Percentiles rank a stretch among this genome's conserved stretches.
These are phyloP conservation scores for Ips nitidus DNA, from an alignment of 1,140 invertebrate species.

Conservation along the genomic window DNA sequence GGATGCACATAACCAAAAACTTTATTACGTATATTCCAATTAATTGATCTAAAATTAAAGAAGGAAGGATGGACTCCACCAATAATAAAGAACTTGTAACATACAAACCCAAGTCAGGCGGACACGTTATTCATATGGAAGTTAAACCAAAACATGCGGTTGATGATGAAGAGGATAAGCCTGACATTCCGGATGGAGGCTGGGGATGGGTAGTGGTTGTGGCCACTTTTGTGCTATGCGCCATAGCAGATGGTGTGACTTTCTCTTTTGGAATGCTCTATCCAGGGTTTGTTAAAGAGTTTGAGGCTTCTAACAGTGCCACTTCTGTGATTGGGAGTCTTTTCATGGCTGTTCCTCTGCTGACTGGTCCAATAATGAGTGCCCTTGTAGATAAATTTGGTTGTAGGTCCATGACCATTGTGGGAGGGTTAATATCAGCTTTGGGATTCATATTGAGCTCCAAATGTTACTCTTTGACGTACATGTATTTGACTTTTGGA, in stretches of 20 bases:
- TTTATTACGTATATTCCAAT: constrained; percentile 25
- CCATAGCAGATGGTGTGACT: constrained; percentile 91
- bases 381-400: constrained; percentile 86
- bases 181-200: constrained; percentile 67
- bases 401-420: constrained; percentile 80
- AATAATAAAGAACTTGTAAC: too few relatives aligned
- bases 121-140: background rate
- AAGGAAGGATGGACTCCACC: too few relatives aligned
- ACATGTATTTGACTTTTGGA: constrained; percentile 85
- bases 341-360: constrained; percentile 83
- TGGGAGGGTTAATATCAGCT: constrained; percentile 74
- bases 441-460: constrained; percentile 79
- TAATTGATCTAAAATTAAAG: constrained; percentile 18
- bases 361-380: constrained; percentile 84
- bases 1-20: constrained; percentile 37
- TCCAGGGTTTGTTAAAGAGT: constrained; percentile 81
- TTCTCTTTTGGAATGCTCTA: constrained; percentile 91
- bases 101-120: too few relatives aligned
- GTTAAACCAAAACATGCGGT: background rate
- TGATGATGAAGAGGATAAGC: constrained; percentile 30
- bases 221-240: constrained; percentile 80
- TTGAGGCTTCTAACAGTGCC: constrained; percentile 75
- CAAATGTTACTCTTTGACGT: constrained; percentile 69
- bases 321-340: constrained; percentile 88
- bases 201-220: constrained; percentile 90